These are phyloP conservation scores for Eueremaeus valkanovi DNA, from an alignment of 2,888 invertebrate species.

Conservation along the genomic window DNA sequence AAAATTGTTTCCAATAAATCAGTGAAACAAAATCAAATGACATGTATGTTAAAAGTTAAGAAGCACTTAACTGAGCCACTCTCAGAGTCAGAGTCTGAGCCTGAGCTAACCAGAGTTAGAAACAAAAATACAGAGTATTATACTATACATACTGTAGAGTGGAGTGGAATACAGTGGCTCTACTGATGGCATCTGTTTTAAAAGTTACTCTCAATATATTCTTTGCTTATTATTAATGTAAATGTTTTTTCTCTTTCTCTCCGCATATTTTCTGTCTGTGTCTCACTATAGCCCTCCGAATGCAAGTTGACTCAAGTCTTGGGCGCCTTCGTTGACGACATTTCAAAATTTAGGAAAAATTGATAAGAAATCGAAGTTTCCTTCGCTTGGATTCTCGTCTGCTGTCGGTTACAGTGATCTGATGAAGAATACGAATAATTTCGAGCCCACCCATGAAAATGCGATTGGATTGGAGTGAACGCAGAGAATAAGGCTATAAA, in stretches of 20 bases:
- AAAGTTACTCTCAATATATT: not conserved
- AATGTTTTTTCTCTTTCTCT: conserved; percentile 15
- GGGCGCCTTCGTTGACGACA: conserved; percentile 25
- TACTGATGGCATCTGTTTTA: conserved; percentile 25
- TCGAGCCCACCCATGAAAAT: conserved; percentile 5
- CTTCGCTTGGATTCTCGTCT: not conserved
- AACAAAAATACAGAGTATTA: too few relatives aligned
- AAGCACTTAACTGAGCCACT: not conserved
- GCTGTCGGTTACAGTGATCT: conserved; percentile 9
- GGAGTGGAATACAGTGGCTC: not conserved
- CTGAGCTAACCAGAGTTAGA: conserved; percentile 9
- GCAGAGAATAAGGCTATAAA: not conserved
- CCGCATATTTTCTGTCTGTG: conserved; percentile 4
- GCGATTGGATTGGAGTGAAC: not conserved
- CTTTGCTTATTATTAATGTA: conserved; percentile 12
- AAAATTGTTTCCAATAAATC: conserved; percentile 29
- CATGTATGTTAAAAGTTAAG: conserved; percentile 17
- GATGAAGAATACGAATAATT: not conserved
- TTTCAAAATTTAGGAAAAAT: not conserved
- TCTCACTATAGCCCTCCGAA: conserved; percentile 30
- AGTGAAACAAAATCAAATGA: conserved; percentile 11
- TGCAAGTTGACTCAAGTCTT: not conserved
- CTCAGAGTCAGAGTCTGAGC: not conserved
- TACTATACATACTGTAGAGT: too few relatives aligned
- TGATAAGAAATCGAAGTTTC: conserved; percentile 1